A percentile compares a stretch with the other conserved stretches of the same genome.
Evolutionary conservation across 2,797 vertebrate genomes (phyloP).

Genomic region (Myripristis jacobus): DNA sequence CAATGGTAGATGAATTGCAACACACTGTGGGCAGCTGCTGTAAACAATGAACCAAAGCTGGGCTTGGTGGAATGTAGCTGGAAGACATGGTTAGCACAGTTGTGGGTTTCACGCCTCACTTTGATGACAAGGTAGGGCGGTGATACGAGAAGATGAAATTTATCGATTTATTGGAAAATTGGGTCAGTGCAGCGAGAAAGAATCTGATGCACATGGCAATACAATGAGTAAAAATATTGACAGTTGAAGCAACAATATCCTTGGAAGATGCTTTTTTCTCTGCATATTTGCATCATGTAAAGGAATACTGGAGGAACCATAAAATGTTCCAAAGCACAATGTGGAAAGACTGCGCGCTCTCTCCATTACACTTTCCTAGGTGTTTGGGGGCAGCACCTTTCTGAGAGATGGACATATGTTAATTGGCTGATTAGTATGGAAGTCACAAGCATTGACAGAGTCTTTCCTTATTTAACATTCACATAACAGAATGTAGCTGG

Average conservation of each 20-base stretch:
- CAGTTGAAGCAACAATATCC: not conserved
- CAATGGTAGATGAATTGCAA: slow-evolving; percentile 37
- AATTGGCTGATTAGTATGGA: too few species aligned
- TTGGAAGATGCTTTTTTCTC: not conserved
- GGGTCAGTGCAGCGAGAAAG: slow-evolving; percentile 30
- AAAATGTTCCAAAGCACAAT: slow-evolving; percentile 18
- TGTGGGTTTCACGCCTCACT: slow-evolving; percentile 16
- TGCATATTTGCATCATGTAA: slow-evolving; percentile 10
- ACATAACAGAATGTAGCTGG: too few species aligned
- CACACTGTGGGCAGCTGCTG: slow-evolving; percentile 24
- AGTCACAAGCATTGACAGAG: too few species aligned
- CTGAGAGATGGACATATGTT: too few species aligned
- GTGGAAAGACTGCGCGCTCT: not conserved
- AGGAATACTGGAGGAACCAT: slow-evolving; percentile 3
- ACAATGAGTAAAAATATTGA: slow-evolving; percentile 16
- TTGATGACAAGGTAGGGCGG: slow-evolving; percentile 7
- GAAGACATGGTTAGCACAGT: slow-evolving; percentile 25
- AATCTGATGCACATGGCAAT: slow-evolving; percentile 8
- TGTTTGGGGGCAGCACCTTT: too few species aligned
- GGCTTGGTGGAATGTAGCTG: not conserved
- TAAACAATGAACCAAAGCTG: slow-evolving; percentile 22
- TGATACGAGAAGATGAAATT: too few species aligned
- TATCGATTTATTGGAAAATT: slow-evolving; percentile 30
- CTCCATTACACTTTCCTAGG: not conserved
- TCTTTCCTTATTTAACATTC: too few species aligned